Evolutionary conservation across 2,888 invertebrate species (phyloP), one percentile per base, ranked within the genome.

Genomic region (Gibbula magus): DNA sequence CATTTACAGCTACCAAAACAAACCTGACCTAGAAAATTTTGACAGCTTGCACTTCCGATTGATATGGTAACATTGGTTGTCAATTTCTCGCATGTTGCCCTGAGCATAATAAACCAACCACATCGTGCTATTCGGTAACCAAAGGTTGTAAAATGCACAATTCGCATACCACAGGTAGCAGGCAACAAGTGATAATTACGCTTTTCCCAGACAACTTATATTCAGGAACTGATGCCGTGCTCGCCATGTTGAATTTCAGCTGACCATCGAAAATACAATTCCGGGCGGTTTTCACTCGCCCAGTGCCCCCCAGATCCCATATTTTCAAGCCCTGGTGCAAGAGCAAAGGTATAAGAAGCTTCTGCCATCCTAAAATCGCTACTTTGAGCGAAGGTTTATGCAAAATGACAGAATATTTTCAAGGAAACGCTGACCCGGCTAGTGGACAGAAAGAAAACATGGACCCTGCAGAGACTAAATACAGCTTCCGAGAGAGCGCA

Each of bases 191-290:
- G 78, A 81, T 81, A 81, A 81, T 81, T 81, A 81, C 76, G 81
- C 76, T 78, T 75, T 54, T 20, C 32, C 29, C 25, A 29, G 29
- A 20, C 66, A 75, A 75, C 78, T 80, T 80, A 76, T 61, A 80
- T 76, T 77, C 77, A 56, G 77, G 73, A 77, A 77, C 66, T 80
- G 81, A 79, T 81, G 81, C 75, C 61, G 78, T 61, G 78, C 80
- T 84, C 87, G 87, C 87, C 87, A 87, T 87, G 85, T 87, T 87
- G 87, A 84, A 86, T 87, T 86, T 85, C 81, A 75, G 81, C 81
- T 81, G 84, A 82, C 84, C 81, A 83, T 75, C 67, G 61, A 39
- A 74, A 51, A n/a, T 39, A 74, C 25, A 25, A 74, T 51, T 51
- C 39, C 51, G 29, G 22, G 51, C 25, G 29, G 22, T 61, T 29